Percentiles rank a stretch among this genome's conserved stretches.
Evolutionary conservation across 2,797 vertebrate genomes (phyloP).

Genomic region (Gouania willdenowi): DNA sequence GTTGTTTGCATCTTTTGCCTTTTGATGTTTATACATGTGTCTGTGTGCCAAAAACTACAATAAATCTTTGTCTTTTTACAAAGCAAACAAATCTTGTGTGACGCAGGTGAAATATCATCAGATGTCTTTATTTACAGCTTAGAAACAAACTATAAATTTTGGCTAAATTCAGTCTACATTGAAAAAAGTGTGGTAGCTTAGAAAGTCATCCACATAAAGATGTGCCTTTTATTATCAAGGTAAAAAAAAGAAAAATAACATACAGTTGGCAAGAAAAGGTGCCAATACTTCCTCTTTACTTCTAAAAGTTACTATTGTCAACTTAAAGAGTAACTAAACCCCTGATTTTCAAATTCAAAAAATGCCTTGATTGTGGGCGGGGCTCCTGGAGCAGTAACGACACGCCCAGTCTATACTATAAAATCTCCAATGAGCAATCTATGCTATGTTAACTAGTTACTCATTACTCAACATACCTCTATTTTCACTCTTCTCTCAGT

Average conservation of each 20-base stretch:
- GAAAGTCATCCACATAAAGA: conserved; percentile 21
- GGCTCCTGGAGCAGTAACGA: conserved; percentile 24
- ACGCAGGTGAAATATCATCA: conserved; percentile 30
- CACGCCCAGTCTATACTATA: too few relatives aligned
- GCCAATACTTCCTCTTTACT: conserved; percentile 26
- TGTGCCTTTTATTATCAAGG: conserved; percentile 50
- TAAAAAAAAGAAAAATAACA: conserved; percentile 35
- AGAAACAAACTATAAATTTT: conserved; percentile 56
- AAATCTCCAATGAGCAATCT: too few relatives aligned
- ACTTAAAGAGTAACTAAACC: too few relatives aligned
- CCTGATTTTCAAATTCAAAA: too few relatives aligned
- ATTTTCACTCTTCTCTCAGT: too few relatives aligned
- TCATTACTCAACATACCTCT: too few relatives aligned
- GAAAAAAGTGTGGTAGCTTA: conserved; percentile 33
- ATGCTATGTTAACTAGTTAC: too few relatives aligned
- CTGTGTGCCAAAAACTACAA: neutral
- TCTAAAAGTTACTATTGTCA: conserved; percentile 24
- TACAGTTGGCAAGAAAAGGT: conserved; percentile 37
- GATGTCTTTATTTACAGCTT: conserved; percentile 70
- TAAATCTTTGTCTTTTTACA: neutral
- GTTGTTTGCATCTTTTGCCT: too few relatives aligned
- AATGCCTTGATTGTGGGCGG: too few relatives aligned
- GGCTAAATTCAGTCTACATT: conserved; percentile 39
- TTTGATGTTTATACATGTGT: too few relatives aligned
- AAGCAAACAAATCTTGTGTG: conserved; percentile 24